Base-by-base conservation (phyloP, 2,888 invertebrate species). In the Elmis aenea region DNA sequence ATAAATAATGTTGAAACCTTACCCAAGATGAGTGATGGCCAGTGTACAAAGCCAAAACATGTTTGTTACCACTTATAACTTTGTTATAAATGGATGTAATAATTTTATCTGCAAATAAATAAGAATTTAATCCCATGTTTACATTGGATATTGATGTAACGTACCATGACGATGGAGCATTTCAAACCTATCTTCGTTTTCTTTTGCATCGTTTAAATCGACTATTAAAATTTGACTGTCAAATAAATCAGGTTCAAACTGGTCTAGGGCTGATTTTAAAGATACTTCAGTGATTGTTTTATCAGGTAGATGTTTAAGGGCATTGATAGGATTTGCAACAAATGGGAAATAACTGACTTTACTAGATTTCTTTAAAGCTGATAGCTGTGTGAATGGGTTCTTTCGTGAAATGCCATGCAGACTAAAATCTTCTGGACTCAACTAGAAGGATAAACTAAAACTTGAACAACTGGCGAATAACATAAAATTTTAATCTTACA, bases 151-250 rank as follows among this genome's bases (percentile, higher is more conserved):
- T 13, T n/a, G 26, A 24, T 26, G 26, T 26, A 24, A 41, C 47
- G 66, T 68, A 67, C 81, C 77, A 57, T 83, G 83, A 15, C 77
- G 70, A 27, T 69, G 69, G 6, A 79, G 68, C 59, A 82, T 67
- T 1, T 73, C 72, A 6, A 63, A 54, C 21, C 79, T 61, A 8
- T 73, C 68, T 47, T 77, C 77, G 13, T 70, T 71, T 12, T 76
- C 76, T 26, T 59, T 62, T 3, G 76, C 75, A 57, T 79, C 79
- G 44, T 77, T 71, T 13, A 83, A 66, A 33, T 67, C 68, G 15
- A 82, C 69, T 41, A 79, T 72, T 11, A 78, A 52, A 27, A 75
- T 69, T 27, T 70, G 73, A 2, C 71, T 71, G 24, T 60, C 46
- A 32, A 68, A 67, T 11, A 71, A 64, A 30, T 11, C 11, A 26